Evolutionary conservation across 2,888 invertebrate genomes (phyloP).

Genomic region (Hololepta plana): DNA sequence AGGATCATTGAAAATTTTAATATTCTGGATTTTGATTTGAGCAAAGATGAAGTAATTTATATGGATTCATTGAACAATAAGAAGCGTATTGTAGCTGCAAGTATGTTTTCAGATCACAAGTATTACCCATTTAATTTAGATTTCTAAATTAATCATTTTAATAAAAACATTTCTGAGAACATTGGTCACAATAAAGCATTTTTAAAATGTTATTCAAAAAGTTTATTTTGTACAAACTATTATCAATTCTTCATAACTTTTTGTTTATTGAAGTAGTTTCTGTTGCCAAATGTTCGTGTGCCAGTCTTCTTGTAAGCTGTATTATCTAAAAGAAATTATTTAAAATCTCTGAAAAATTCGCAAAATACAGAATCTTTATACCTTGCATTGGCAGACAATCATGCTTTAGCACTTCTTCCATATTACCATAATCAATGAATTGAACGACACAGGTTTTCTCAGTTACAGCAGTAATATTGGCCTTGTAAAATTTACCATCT

Average conservation of each 20-base stretch:
- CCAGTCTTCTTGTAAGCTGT: too few species aligned
- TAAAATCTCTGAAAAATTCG: too few species aligned
- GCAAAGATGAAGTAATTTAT: constrained; percentile 42
- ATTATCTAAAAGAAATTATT: too few species aligned
- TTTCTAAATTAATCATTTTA: constrained; percentile 14
- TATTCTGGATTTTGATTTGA: constrained; percentile 58
- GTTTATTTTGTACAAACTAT: too few species aligned
- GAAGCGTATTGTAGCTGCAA: constrained; percentile 33
- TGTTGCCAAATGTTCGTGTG: too few species aligned
- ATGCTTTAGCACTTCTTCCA: constrained; percentile 68
- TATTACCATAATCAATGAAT: constrained; percentile 77
- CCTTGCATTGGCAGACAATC: constrained; percentile 69
- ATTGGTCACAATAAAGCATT: too few species aligned
- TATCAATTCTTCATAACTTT: too few species aligned
- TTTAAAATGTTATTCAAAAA: too few species aligned
- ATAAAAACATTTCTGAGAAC: too few species aligned
- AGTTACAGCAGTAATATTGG: constrained; percentile 62
- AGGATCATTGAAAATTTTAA: constrained; percentile 53
- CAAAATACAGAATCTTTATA: too few species aligned
- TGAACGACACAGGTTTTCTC: constrained; percentile 72
- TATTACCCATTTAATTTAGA: constrained; percentile 23
- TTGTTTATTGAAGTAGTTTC: too few species aligned
- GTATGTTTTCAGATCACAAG: constrained; percentile 20
- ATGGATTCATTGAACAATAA: constrained; percentile 55
- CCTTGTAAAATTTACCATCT: constrained; percentile 75